These are phyloP conservation scores for Myrmecobius fasciatus DNA, from an alignment of 2,113 vertebrate genomes.

Conservation along the genomic window DNA sequence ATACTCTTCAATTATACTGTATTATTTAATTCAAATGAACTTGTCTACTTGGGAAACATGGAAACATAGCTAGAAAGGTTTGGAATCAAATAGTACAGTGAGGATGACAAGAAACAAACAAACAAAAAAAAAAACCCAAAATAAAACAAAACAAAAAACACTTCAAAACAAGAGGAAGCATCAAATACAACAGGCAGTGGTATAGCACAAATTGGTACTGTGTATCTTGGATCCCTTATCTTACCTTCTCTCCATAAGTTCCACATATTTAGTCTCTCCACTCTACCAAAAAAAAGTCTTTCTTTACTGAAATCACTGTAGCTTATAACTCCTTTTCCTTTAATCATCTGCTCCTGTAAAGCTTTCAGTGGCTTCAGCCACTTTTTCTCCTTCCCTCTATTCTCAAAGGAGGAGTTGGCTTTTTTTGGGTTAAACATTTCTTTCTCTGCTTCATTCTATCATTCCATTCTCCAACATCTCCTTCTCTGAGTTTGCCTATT, in stretches of 20 bases:
- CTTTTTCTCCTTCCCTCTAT: too few relatives aligned
- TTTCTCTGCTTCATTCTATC: too few relatives aligned
- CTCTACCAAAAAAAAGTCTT: background rate
- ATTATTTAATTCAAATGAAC: slow-evolving; percentile 43
- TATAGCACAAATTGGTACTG: background rate
- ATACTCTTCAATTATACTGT: slow-evolving; percentile 49
- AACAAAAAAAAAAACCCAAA: too few relatives aligned
- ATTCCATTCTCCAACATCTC: too few relatives aligned
- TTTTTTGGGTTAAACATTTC: too few relatives aligned
- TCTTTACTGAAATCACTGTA: background rate
- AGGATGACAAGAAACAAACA: slow-evolving; percentile 30
- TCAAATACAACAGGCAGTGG: background rate
- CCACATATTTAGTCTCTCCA: background rate
- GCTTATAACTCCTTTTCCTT: background rate
- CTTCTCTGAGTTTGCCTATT: too few relatives aligned
- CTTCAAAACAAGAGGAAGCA: background rate
- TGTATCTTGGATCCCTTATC: background rate
- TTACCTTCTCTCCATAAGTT: background rate
- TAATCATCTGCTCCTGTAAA: background rate
- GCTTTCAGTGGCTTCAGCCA: background rate
- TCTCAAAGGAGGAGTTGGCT: too few relatives aligned
- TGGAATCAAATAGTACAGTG: slow-evolving; percentile 21
- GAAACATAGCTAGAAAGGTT: slow-evolving; percentile 12
- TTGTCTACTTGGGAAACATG: slow-evolving; percentile 41
- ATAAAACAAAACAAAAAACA: too few relatives aligned